These are phyloP conservation scores for Drosophila eugracilis DNA, from an alignment of 1,140 invertebrate species.

Conservation along the genomic window DNA sequence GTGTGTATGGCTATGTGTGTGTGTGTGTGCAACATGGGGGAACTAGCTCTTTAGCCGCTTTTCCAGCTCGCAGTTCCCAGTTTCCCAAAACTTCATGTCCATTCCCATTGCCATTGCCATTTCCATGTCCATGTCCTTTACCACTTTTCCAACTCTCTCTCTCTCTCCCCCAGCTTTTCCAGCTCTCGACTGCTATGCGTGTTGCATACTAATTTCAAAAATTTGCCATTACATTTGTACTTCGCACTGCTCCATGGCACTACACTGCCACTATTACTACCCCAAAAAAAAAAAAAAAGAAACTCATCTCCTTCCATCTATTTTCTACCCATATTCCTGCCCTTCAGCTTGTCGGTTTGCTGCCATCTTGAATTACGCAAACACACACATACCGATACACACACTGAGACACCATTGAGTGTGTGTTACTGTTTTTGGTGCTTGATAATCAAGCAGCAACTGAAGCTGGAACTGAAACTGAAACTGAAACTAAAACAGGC, in stretches of 20 bases:
- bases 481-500: conserved; percentile 8
- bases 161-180: not conserved
- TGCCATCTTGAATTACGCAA: conserved; percentile 53
- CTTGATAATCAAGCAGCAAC: conserved; percentile 61
- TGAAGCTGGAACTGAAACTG: conserved; percentile 22
- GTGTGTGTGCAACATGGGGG: conserved; percentile 5
- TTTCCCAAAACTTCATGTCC: conserved; percentile 18
- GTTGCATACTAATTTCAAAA: conserved; percentile 79
- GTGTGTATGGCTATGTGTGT: not conserved
- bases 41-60: conserved; percentile 41
- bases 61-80: conserved; percentile 14
- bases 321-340: conserved; percentile 7
- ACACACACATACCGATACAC: conserved; percentile 34
- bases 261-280: conserved; percentile 1
- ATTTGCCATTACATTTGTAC: conserved; percentile 78
- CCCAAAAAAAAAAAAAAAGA: too few relatives aligned
- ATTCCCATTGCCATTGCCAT: conserved; percentile 29
- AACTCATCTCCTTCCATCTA: conserved; percentile 1
- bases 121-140: conserved; percentile 14
- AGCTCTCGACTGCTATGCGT: conserved; percentile 47
- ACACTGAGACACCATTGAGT: conserved; percentile 22
- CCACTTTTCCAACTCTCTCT: conserved; percentile 12
- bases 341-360: conserved; percentile 20
- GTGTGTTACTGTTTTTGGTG: conserved; percentile 43
- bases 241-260: conserved; percentile 49